These are phyloP conservation scores for Myopa testacea DNA, from an alignment of 2,888 invertebrate species.

Conservation along the genomic window DNA sequence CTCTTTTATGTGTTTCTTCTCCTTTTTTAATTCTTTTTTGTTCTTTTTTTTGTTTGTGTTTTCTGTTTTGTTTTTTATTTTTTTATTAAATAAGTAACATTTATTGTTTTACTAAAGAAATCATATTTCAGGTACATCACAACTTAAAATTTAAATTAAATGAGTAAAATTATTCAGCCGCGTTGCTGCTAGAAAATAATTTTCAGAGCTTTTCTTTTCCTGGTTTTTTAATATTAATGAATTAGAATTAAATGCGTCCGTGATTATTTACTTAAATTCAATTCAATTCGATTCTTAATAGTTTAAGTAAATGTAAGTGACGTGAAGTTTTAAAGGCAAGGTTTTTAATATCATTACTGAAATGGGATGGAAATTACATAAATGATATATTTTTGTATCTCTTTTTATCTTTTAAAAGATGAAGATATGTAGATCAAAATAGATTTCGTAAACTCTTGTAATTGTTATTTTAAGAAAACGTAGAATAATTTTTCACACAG, in stretches of 20 bases:
- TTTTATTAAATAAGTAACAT: conserved; percentile 5
- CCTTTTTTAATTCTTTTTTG: conserved; percentile 43
- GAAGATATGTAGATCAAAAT: no score
- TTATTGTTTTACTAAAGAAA: conserved; percentile 54
- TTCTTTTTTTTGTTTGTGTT: conserved; percentile 10
- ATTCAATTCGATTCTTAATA: background rate
- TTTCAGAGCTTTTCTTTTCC: background rate
- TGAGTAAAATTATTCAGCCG: conserved; percentile 18
- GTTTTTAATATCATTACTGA: background rate
- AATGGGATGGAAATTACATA: no score
- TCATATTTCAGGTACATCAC: conserved; percentile 69
- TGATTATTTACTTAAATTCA: conserved; percentile 4
- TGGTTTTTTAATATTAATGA: background rate
- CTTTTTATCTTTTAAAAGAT: no score
- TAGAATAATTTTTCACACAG: background rate
- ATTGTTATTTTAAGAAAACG: no score
- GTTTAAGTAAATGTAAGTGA: background rate
- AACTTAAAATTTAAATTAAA: conserved; percentile 66
- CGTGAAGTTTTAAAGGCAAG: background rate
- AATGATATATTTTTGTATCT: no score
- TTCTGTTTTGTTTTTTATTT: conserved; percentile 15
- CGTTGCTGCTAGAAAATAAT: background rate
- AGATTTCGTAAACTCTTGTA: no score
- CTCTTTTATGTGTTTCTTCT: conserved; percentile 37
- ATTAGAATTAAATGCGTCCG: background rate